Conservation (phyloP, 2,888 invertebrate genomes). For the Epirrhoe tristata region DNA sequence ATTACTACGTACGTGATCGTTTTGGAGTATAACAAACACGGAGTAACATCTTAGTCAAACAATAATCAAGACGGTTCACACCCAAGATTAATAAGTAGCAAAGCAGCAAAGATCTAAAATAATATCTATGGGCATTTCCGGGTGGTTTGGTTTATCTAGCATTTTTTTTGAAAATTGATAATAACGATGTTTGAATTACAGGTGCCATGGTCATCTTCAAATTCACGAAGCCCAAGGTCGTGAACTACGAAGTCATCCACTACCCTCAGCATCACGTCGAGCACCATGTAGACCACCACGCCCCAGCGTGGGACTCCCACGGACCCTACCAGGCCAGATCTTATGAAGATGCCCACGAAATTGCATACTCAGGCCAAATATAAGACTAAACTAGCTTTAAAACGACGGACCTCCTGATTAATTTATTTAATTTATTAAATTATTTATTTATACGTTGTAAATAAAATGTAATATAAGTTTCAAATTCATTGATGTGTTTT, state of each 20-base stretch:
- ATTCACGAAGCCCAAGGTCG: conserved; percentile 94
- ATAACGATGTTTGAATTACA: conserved; percentile 46
- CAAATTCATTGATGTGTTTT: conserved; percentile 56
- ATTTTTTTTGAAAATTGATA: neutral
- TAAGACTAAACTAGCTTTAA: conserved; percentile 62
- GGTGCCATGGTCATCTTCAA: conserved; percentile 94
- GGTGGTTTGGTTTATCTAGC: no score
- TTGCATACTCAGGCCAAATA: conserved; percentile 86
- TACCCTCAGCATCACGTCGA: conserved; percentile 91
- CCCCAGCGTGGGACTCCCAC: conserved; percentile 84
- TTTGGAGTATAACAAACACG: no score
- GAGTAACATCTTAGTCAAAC: neutral
- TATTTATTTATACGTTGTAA: conserved; percentile 78
- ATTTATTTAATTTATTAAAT: conserved; percentile 77
- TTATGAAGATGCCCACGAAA: conserved; percentile 84
- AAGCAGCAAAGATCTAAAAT: neutral
- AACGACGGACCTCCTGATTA: conserved; percentile 76
- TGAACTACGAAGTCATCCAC: conserved; percentile 95
- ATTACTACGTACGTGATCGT: no score
- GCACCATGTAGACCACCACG: conserved; percentile 87
- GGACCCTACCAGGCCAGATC: conserved; percentile 87
- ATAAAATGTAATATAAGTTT: conserved; percentile 79
- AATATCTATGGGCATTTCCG: no score
- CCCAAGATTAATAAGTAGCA: no score
- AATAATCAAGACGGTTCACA: neutral